Evolutionary conservation across 2,888 invertebrate genomes (phyloP), one percentile per base, ranked within the genome.

Genomic region (Eupsilia transversa): DNA sequence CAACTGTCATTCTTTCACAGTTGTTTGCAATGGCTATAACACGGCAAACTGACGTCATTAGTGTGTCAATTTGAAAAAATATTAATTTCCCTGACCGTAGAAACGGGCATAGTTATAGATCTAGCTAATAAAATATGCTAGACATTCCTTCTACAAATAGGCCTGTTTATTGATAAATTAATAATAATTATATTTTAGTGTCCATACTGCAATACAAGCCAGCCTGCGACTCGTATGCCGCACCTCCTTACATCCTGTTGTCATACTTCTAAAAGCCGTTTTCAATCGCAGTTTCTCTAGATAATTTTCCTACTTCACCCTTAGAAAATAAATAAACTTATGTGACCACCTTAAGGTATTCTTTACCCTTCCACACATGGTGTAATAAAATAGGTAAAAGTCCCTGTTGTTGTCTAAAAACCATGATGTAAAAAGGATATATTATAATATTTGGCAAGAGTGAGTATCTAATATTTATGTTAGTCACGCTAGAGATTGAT

Each of bases 161-260:
- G 38, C 27, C 3, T 6, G n/a, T 38, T 23, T n/a, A 72, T 49
- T 41, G 7, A 38, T 33, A 59, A 17, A n/a, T n/a, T n/a, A n/a
- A 30, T 56, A 59, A 41, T 30, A n/a, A 46, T 75, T 75, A 76
- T 33, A 77, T 77, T 75, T 75, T 30, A 75, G 35, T 75, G 35
- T 43, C 17, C 27, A 43, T 38, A 9, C 33, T 41, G 77, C 77
- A 38, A 49, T 27, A 14, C 30, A 61, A 61, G 46, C 10, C 43
- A 35, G 30, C 10, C 20, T 77, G 27, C 41, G 10, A 49, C 77
- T 41, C 9, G 20, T 12, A 33, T 41, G 41, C 66, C 46, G 46
- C 46, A 41, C 73, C 41, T 77, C 23, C n/a, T 49, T 30, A 23
- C 38, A 77, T 73, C 65, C 65, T 52, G 65, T 49, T 52, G 46